A percentile compares a stretch with the other conserved stretches of the same genome.
Conservation (phyloP, 64 coral and sea anemone species). For the Pocillopora verrucosa region DNA sequence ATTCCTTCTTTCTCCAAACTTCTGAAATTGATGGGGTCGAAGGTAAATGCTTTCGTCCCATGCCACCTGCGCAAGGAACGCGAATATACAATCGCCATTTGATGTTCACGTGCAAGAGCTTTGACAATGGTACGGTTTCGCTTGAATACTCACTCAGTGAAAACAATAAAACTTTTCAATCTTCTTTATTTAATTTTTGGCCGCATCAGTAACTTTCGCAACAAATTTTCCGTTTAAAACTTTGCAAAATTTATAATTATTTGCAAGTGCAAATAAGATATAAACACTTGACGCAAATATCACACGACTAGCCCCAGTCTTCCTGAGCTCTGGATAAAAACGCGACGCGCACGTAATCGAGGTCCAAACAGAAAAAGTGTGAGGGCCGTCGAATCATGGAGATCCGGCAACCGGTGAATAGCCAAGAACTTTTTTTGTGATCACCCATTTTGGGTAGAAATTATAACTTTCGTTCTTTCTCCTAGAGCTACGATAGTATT, state of each 20-base stretch:
- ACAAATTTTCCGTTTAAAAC: background rate
- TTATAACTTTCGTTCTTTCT: slow-evolving; percentile 32
- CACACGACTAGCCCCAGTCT: slow-evolving; percentile 3
- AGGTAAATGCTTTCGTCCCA: background rate
- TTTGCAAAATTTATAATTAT: background rate
- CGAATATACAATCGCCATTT: slow-evolving; percentile 6
- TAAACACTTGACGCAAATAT: background rate
- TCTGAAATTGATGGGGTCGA: background rate
- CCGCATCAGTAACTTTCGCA: background rate
- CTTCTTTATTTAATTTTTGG: background rate
- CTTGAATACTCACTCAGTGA: background rate
- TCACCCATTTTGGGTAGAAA: background rate
- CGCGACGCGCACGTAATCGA: slow-evolving; percentile 32
- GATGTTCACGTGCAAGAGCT: slow-evolving; percentile 20
- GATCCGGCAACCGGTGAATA: slow-evolving; percentile 42
- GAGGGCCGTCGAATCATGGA: slow-evolving; percentile 11
- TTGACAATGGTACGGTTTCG: background rate
- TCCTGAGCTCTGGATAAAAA: slow-evolving; percentile 16
- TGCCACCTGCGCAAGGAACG: slow-evolving; percentile 10
- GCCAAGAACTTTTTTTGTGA: background rate
- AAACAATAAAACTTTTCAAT: background rate
- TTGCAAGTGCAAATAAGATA: slow-evolving; percentile 11
- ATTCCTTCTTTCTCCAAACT: background rate
- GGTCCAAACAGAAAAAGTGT: slow-evolving; percentile 35
- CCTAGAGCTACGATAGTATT: slow-evolving; percentile 34